Evolutionary conservation across 2,797 vertebrate genomes (phyloP).

Genomic region (Trachurus trachurus): DNA sequence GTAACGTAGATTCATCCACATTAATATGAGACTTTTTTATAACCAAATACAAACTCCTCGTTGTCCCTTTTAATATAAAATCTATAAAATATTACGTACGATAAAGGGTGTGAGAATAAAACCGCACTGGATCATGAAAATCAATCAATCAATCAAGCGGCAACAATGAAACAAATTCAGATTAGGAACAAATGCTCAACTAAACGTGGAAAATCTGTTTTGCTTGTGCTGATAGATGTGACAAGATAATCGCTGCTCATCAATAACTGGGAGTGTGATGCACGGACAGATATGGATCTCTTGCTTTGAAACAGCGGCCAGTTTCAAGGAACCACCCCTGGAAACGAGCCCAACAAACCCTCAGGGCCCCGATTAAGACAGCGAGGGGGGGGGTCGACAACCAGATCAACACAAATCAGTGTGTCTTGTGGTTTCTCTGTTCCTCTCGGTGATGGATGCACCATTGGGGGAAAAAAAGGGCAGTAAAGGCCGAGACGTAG

Average conservation of each 20-base stretch:
- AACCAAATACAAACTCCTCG: no score
- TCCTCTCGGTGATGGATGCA: not conserved
- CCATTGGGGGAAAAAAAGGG: not conserved
- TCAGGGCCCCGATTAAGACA: conserved; percentile 24
- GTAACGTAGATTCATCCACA: no score
- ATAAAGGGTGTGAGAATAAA: conserved; percentile 12
- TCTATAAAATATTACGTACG: no score
- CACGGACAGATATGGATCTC: conserved; percentile 36
- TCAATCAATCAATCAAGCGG: conserved; percentile 12
- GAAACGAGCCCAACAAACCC: conserved; percentile 37
- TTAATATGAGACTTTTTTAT: no score
- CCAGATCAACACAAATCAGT: conserved; percentile 18
- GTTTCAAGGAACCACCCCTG: conserved; percentile 25
- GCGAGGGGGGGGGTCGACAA: conserved; percentile 21
- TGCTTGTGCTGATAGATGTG: conserved; percentile 11
- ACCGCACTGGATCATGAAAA: conserved; percentile 25
- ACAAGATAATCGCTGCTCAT: conserved; percentile 26
- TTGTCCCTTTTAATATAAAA: no score
- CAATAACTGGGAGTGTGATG: conserved; percentile 4
- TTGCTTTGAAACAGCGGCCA: conserved; percentile 26
- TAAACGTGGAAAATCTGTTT: conserved; percentile 17
- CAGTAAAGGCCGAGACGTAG: not conserved
- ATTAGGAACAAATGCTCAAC: not conserved
- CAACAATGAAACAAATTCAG: not conserved
- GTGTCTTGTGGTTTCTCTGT: conserved; percentile 24